These are phyloP conservation scores for Hyperopisus bebe DNA, from an alignment of 2,113 vertebrate species.

Conservation along the genomic window DNA sequence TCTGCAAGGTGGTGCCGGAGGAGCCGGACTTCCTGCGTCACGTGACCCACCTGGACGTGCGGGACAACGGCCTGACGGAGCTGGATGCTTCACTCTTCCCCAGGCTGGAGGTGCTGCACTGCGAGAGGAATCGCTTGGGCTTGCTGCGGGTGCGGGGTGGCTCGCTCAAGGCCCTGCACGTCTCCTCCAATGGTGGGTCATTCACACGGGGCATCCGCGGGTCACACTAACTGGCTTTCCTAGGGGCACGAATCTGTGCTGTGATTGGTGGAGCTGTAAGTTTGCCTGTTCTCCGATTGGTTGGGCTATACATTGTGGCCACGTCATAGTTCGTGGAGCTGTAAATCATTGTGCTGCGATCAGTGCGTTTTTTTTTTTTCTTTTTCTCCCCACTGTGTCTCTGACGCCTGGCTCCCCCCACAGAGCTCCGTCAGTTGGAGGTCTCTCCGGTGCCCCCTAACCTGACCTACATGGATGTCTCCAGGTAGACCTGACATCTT, in stretches of 20 bases:
- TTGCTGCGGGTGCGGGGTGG: constrained; percentile 74
- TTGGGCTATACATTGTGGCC: neutral
- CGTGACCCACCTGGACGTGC: constrained; percentile 84
- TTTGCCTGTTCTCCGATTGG: neutral
- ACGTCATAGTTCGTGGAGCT: neutral
- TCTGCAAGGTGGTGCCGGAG: constrained; percentile 64
- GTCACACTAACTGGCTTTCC: neutral
- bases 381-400: neutral
- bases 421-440: constrained; percentile 83
- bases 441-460: constrained; percentile 82
- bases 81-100: constrained; percentile 82
- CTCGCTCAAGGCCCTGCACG: constrained; percentile 80
- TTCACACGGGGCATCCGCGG: neutral
- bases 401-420: constrained; percentile 23
- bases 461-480: constrained; percentile 86
- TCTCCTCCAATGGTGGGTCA: constrained; percentile 78
- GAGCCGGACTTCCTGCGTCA: constrained; percentile 83
- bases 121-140: constrained; percentile 82
- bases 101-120: constrained; percentile 88
- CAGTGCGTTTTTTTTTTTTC: no score
- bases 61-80: constrained; percentile 81
- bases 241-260: neutral
- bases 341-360: neutral
- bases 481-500: constrained; percentile 68
- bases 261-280: neutral